phyloP scores from a whole-genome alignment of 2,888 invertebrate species.

The Mythimna impura region DNA sequence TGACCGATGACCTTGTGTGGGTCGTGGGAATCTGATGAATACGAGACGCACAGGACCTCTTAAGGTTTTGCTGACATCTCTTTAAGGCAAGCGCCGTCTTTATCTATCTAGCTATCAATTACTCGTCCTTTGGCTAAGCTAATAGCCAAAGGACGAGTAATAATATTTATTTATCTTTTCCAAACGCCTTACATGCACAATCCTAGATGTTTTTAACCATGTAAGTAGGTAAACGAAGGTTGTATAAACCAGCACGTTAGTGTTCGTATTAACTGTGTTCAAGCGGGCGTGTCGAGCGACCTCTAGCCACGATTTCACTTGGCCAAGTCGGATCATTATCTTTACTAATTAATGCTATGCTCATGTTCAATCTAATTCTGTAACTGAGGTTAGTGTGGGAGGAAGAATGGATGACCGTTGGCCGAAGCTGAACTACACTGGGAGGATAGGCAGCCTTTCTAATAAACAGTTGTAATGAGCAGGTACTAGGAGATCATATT shows the following conservation, averaged over 20 bases:
- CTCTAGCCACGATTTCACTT: slow-evolving; percentile 67
- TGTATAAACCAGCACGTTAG: slow-evolving; percentile 42
- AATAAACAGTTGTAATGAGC: not conserved
- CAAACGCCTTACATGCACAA: not conserved
- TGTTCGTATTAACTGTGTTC: slow-evolving; percentile 44
- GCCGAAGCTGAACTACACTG: not conserved
- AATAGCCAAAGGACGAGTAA: too few species aligned
- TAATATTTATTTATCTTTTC: not conserved
- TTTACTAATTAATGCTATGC: slow-evolving; percentile 58
- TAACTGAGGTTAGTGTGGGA: slow-evolving; percentile 38
- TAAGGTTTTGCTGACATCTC: too few species aligned
- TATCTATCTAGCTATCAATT: too few species aligned
- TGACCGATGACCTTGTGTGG: too few species aligned
- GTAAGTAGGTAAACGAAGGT: slow-evolving; percentile 40
- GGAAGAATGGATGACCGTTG: slow-evolving; percentile 14
- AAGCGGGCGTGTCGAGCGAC: slow-evolving; percentile 62
- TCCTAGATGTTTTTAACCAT: slow-evolving; percentile 6
- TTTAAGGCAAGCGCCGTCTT: too few species aligned
- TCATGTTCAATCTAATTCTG: slow-evolving; percentile 49
- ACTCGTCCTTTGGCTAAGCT: too few species aligned
- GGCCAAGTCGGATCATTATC: slow-evolving; percentile 62
- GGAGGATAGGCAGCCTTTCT: not conserved
- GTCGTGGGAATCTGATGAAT: too few species aligned
- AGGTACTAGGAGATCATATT: too few species aligned
- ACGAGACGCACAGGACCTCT: too few species aligned